A percentile compares a stretch with the other conserved stretches of the same genome.
These are phyloP conservation scores for Tringa solitaria DNA, from an alignment of 2,113 vertebrate genomes.

Conservation along the genomic window DNA sequence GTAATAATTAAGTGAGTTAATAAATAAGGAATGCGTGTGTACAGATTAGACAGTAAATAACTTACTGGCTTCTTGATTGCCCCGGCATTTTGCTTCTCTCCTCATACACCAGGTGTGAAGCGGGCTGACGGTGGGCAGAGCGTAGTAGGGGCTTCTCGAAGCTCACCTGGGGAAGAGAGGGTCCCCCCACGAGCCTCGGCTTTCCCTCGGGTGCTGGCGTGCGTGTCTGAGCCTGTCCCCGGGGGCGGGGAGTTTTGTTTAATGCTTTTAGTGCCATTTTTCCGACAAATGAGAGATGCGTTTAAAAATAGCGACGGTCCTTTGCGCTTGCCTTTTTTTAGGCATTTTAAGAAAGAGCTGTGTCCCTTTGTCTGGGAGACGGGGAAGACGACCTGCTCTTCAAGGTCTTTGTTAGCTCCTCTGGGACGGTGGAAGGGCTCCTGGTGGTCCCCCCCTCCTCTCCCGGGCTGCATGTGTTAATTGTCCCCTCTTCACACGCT, in stretches of 20 bases:
- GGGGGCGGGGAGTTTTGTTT: not conserved
- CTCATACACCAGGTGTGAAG: not conserved
- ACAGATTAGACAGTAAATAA: conserved; percentile 41
- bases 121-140: not conserved
- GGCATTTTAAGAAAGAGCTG: conserved; percentile 71
- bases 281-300: conserved; percentile 73
- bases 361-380: conserved; percentile 70
- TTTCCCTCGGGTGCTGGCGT: not conserved
- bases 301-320: conserved; percentile 84
- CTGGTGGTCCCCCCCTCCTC: not conserved
- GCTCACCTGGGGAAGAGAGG: not conserved
- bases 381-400: conserved; percentile 6
- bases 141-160: not conserved
- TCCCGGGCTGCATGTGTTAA: not conserved
- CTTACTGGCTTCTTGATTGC: conserved; percentile 9
- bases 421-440: conserved; percentile 6
- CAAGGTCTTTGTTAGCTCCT: conserved; percentile 47
- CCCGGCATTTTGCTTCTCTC: not conserved
- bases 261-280: conserved; percentile 62
- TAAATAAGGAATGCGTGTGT: conserved; percentile 44
- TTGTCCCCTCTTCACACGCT: conserved; percentile 15
- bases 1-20: conserved; percentile 56
- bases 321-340: conserved; percentile 74
- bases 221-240: not conserved
- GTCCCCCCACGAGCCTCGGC: not conserved